Conservation (phyloP, 2,113 vertebrate genomes). For the Heterochromis multidens region DNA sequence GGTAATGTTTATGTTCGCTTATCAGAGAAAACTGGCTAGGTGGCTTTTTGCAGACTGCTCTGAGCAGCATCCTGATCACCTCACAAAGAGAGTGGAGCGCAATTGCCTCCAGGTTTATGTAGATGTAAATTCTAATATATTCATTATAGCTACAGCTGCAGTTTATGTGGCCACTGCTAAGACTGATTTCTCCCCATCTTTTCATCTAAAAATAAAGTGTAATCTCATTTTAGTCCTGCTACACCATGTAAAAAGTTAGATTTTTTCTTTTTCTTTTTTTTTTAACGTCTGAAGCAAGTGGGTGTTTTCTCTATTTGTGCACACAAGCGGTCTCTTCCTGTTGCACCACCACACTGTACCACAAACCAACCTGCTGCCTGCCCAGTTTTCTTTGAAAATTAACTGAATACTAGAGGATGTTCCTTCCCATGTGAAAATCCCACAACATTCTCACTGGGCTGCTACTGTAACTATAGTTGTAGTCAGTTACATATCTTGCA, state of each 20-base stretch:
- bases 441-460: background rate
- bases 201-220: background rate
- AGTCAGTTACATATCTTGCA: background rate
- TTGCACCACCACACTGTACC: too few species aligned
- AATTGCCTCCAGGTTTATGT: background rate
- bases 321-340: too few species aligned
- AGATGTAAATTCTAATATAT: background rate
- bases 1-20: background rate
- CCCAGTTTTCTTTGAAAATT: too few species aligned
- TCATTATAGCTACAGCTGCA: background rate
- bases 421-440: background rate
- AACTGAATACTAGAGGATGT: background rate
- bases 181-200: background rate
- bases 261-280: background rate
- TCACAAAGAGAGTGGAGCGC: background rate
- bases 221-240: background rate
- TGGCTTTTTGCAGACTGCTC: background rate
- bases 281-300: too few species aligned
- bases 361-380: too few species aligned
- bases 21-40: background rate
- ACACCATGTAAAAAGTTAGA: background rate
- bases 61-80: background rate
- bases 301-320: too few species aligned
- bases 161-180: background rate
- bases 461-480: background rate